Evolutionary conservation across 2,113 vertebrate species (phyloP), one percentile per base, ranked within the genome.

Genomic region (Lethenteron camtschaticum): DNA sequence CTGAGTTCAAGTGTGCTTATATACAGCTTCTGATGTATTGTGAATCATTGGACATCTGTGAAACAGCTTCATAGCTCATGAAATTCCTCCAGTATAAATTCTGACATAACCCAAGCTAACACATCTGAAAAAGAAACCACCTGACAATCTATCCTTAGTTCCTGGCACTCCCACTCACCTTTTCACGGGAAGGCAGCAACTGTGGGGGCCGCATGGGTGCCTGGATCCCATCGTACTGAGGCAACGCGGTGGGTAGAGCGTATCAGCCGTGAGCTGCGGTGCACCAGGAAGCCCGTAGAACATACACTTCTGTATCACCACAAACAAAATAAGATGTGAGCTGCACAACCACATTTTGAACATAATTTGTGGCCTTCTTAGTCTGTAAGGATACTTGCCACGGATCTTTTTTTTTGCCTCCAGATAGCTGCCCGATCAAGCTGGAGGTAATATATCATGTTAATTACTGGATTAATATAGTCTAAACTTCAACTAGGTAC

Each of bases 251-350:
- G 0, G 89, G 77, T 94, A 95, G 68, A 99, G 78, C 69, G 87
- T 82, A 1, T 74, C 1, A 0, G 87, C 88, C 84, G 89, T 85
- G 71, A 90, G 87, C 11, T 87, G 80, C 76, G 78, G 86, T 73
- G 96, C 76, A 70, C 91, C 91, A 68, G 90, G 90, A 73, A 89
- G 77, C 5, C 87, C 90, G 1, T 91, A 83, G 76, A 96, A 96
- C 90, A 94, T 95, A 56, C 83, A 84, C 76, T 87, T 90, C 94
- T 99, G 41, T 71, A 1, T 73, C 72, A 1, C 74, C 73, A 41
- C 71, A 68, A 68, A 70, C 9, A 11, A 0, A 0, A 74, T 2
- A 71, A 11, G 1, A 0, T 4, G 3, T 24, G 12, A 66, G 1
- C 41, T 10, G 69, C 3, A 9, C 68, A 11, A 56, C 11, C 16